Base-by-base conservation (phyloP, 1,140 invertebrate species). In the Nymphalis io region DNA sequence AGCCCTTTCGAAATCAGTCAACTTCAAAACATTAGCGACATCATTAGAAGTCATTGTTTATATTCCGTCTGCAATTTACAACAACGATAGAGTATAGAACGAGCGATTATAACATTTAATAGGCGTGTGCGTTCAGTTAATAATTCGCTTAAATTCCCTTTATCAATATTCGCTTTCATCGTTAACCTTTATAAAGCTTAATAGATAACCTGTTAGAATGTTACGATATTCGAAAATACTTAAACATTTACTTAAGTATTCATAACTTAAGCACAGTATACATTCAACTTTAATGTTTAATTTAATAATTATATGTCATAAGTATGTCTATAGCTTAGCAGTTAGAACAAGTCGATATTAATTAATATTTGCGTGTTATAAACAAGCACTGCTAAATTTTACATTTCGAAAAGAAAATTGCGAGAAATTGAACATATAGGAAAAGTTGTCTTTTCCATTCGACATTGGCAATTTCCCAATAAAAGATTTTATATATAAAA, bases 111-210 rank as follows among this genome's bases (percentile, higher is more conserved):
- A 53, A 23, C 60, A 12, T 51, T 33, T 62, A 62, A 63, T 39
- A 63, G 33, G 60, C 60, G 46, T 44, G 46, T 62, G 33, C 46
- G 46, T 23, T 63, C 27, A 38, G 20, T 16, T 55, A 55, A 55
- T 55, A 55, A 20, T 55, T 55, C 51, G 51, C 46, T 63, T 63
- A 53, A 51, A 63, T 60, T 42, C 46, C 27, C 46, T 63, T 63
- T 63, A 63, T 63, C 60, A 63, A 53, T 51, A 51, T 63, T 51
- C 42, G 44, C 67, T 68, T 68, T 68, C 67, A 68, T 68, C 46
- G 67, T 68, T 68, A 68, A 68, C 67, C 67, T 68, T 68, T 68
- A 65, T 20, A 57, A 68, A 68, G 51, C 20, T 39, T 33, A 66
- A 68, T 51, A 68, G 59, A 68, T 68, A 62, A 68, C 67, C 59